Evolutionary conservation across 2,888 invertebrate species (phyloP), one percentile per base, ranked within the genome.

Genomic region (Tenthredo amoena): DNA sequence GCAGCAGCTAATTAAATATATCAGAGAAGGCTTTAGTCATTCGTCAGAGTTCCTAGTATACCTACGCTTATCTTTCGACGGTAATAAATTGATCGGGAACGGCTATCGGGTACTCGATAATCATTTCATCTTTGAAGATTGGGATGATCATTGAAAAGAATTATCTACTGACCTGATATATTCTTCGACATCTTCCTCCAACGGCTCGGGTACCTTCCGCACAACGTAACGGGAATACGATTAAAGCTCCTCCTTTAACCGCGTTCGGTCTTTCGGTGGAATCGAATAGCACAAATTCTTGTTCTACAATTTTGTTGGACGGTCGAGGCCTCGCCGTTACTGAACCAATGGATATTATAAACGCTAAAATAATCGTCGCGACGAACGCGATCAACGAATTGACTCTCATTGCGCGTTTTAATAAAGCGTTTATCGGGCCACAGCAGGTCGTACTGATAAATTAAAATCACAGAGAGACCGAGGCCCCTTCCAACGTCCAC

Each of bases 391-490:
- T 31, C 26, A 1, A 10, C 15, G 10, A 47, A 37, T 83, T 47
- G 40, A 50, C 37, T 58, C 81, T 81, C 81, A 81, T 81, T 5
- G 81, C 81, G 81, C 21, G 81, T 81, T 37, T 81, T 62, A 50
- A 12, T 37, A 55, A 34, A 77, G 55, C 47, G 26, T 77, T 77
- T 77, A 77, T 77, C 77, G 21, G 26, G 62, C 40, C 7, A 37
- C 62, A 26, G n/a, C 62, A 7, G 81, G 58, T 81, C 81, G 40
- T 40, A 81, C 81, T 81, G 81, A 81, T 81, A 62, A 81, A 62
- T 26, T 81, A 62, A 62, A 81, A 81, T 81, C 62, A 26, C n/a
- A 37, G 37, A 37, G 37, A 62, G 62, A 40, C 58, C n/a, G 21
- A 37, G 62, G n/a, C 81, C 58, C 37, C 81, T 40, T 62, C 40